Base-by-base conservation (phyloP, 1,140 invertebrate species). In the Drosophila sp. region DNA sequence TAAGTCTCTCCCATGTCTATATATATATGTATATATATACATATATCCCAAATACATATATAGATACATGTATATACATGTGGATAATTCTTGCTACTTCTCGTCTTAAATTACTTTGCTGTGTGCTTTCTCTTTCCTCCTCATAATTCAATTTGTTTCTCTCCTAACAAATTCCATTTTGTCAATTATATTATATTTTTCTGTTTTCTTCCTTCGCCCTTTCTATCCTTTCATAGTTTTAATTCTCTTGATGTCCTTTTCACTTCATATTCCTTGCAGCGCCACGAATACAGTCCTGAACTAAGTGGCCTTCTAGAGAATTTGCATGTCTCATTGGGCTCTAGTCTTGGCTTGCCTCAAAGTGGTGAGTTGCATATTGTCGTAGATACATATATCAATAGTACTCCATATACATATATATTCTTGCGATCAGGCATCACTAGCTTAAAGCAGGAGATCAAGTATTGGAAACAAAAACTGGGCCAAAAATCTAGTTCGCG, bases 391-490 rank as follows among this genome's bases (percentile, higher is more conserved):
- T n/a, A 5, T 3, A 8, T 0, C 5, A 23, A 3, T 38, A 11
- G 4, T 10, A 0, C 2, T 5, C 29, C 23, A 27, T 4, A 55
- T 32, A 25, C 27, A n/a, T 17, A 33, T 4, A 30, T 41, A 27
- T 7, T 50, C 23, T 6, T 4, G 1, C 57, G 1, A 8, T 30
- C 4, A 91, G 91, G 89, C 44, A 92, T 92, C 6, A 78, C 72
- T 1, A 89, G 85, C 38, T 72, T 93, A 8, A 90, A 92, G 27
- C 91, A 93, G 69, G 92, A 93, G 79, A 90, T 93, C 8, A 91
- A 92, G 67, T 92, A 90, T 74, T 93, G 92, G 92, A 87, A 91
- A 54, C 90, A 90, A 60, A 92, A 92, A 38, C 66, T 90, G 3
- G 73, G 79, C 6, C 81, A 93, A 47, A 92, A 90, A 41, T 91